Evolutionary conservation across 2,888 invertebrate genomes (phyloP), one percentile per base, ranked within the genome.

Genomic region (Platypus cylindrus): DNA sequence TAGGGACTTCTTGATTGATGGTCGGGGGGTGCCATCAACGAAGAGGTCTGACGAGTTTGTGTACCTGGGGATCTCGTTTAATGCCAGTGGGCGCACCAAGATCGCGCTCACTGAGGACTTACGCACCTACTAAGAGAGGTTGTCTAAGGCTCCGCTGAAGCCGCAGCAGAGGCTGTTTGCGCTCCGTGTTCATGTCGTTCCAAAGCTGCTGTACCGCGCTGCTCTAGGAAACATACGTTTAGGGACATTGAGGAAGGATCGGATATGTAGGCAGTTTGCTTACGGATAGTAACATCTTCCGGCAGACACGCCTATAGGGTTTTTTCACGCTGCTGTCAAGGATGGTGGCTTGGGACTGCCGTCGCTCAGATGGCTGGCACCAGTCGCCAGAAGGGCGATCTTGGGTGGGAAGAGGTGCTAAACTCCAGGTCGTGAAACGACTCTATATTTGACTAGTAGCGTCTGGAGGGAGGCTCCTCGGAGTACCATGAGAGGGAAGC

Each of bases 261-360:
- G 18, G 8, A 7, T 12, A 8, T 13, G 26, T 9, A n/a, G 37
- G 11, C 2, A 1, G 3, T 15, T 7, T 2, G 33, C 18, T 3
- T 1, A 23, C 3, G 5, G 2, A 3, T 32, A 28, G 32, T 15
- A 27, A 3, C 8, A 3, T 15, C 28, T 32, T 2, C 37, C 37
- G 8, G 5, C 3, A 3, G 34, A 38, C 27, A 32, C 32, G 9
- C 34, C 31, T 11, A 36, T 2, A 3, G 32, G 24, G 5, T 35
- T 16, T 12, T 35, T 38, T 28, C 38, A 41, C 20, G 32, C 38
- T 14, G 5, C 32, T 5, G 25, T 32, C 3, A 3, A 30, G 2
- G 24, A 18, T 15, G 41, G 41, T 8, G 41, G 41, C n/a, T 27
- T 41, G 13, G 38, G 38, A 5, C 22, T 41, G 8, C 34, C 41